Base-by-base conservation (phyloP, 1,140 invertebrate species). In the Diabrotica undecimpunctata region DNA sequence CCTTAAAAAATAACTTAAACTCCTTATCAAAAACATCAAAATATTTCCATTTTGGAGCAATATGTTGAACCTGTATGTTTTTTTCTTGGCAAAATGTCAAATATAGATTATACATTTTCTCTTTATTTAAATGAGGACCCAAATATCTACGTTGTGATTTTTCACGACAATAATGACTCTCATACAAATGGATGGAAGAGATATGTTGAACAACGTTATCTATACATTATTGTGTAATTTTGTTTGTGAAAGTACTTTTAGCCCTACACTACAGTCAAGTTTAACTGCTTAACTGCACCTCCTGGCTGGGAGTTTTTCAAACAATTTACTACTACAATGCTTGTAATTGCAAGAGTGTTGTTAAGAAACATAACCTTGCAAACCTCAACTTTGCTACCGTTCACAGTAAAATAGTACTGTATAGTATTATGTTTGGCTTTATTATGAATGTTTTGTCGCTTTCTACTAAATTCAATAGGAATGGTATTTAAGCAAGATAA, bases 1-100 rank as follows among this genome's bases (percentile, higher is more conserved):
- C 39, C 36, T 57, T 13, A 12, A 57, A 57, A 57, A 35, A 57
- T 5, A 57, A 9, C n/a, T n/a, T n/a, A n/a, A n/a, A n/a, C n/a
- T 37, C 37, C 37, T 41, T 41, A 41, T 41, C 39, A 41, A 41
- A 41, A 41, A 41, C 39, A 7, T 41, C 39, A 41, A 41, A 41
- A 10, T 0, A 41, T 41, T 41, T 41, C 1, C 39, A 41, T 41
- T 41, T 41, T 0, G 0, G 39, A 41, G 39, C 0, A 41, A 41
- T 41, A 41, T 7, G 39, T 41, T 10, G 7, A 7, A 7, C 39
- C 7, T 7, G 39, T 41, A 41, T 41, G 7, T 41, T 1, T 7
- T 41, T 41, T 41, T 41, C 39, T 41, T 41, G 7, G 39, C 39
- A 41, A 41, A 41, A 41, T 10, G 7, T 7, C 39, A 41, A 10